These are phyloP conservation scores for Cataglyphis livida DNA, from an alignment of 2,888 invertebrate genomes.

Conservation along the genomic window DNA sequence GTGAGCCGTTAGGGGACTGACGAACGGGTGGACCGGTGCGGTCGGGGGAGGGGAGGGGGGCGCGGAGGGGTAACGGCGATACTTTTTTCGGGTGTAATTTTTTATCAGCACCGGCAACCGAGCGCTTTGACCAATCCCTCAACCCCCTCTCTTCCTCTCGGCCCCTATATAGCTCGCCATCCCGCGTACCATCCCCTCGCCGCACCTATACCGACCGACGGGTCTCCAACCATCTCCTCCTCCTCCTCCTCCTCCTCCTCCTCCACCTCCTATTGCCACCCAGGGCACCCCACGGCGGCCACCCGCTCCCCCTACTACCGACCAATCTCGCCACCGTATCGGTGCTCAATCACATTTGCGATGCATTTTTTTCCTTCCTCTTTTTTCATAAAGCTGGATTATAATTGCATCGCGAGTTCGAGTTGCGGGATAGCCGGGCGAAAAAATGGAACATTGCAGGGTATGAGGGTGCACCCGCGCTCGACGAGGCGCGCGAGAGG, in stretches of 20 bases:
- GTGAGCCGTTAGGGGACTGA: conserved; percentile 60
- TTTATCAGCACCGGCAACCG: conserved; percentile 82
- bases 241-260: conserved; percentile 52
- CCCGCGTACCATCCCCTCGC: conserved; percentile 56
- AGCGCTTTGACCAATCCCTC: conserved; percentile 82
- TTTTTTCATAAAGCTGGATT: conserved; percentile 85
- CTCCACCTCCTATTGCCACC: conserved; percentile 58
- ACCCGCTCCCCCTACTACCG: conserved; percentile 74
- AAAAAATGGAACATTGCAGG: conserved; percentile 81
- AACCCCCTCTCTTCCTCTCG: conserved; percentile 69
- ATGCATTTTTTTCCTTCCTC: conserved; percentile 83
- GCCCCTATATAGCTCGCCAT: conserved; percentile 67
- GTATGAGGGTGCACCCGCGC: conserved; percentile 67
- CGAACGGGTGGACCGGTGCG: conserved; percentile 58
- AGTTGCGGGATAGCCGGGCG: conserved; percentile 79
- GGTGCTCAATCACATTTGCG: conserved; percentile 85
- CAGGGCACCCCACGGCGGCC: conserved; percentile 55
- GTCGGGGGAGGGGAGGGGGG: conserved; percentile 6
- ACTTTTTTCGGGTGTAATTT: conserved; percentile 83
- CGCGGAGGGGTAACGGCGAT: conserved; percentile 74
- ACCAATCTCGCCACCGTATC: conserved; percentile 84
- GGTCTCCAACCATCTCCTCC: conserved; percentile 55
- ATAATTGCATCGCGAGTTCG: conserved; percentile 85
- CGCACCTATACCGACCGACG: conserved; percentile 68
- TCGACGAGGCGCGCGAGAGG: conserved; percentile 62